Evolutionary conservation across 2,888 invertebrate genomes (phyloP).

Genomic region (Creontiades dilutus): DNA sequence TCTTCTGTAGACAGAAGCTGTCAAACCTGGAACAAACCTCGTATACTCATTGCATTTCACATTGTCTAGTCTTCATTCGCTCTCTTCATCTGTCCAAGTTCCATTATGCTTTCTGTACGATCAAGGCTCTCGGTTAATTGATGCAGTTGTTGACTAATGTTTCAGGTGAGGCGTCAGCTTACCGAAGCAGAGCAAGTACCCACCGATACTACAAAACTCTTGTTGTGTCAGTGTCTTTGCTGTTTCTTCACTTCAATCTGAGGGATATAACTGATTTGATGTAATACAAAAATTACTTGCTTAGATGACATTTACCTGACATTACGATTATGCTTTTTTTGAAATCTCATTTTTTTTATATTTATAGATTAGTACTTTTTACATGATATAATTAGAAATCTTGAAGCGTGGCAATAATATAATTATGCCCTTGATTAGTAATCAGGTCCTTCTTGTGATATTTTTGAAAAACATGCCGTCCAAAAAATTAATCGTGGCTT

Average conservation of each 20-base stretch:
- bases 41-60: too few relatives aligned
- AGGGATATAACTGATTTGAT: neutral
- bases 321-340: neutral
- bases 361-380: neutral
- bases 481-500: neutral
- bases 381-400: neutral
- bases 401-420: neutral
- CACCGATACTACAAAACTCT: constrained; percentile 65
- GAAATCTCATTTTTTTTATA: constrained; percentile 23
- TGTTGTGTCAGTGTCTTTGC: constrained; percentile 61
- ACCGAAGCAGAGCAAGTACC: constrained; percentile 68
- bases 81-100: too few relatives aligned
- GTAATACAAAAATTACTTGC: constrained; percentile 24
- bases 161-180: constrained; percentile 67
- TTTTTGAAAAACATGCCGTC: constrained; percentile 51
- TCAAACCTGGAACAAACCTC: too few relatives aligned
- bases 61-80: too few relatives aligned
- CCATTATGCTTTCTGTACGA: too few relatives aligned
- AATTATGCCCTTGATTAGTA: neutral
- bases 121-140: neutral
- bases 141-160: constrained; percentile 31
- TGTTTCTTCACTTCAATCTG: constrained; percentile 66
- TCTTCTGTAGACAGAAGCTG: too few relatives aligned
- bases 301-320: neutral
- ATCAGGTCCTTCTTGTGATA: constrained; percentile 8